These are phyloP conservation scores for Meghimatium bilineatum DNA, from an alignment of 2,888 invertebrate genomes.

Conservation along the genomic window DNA sequence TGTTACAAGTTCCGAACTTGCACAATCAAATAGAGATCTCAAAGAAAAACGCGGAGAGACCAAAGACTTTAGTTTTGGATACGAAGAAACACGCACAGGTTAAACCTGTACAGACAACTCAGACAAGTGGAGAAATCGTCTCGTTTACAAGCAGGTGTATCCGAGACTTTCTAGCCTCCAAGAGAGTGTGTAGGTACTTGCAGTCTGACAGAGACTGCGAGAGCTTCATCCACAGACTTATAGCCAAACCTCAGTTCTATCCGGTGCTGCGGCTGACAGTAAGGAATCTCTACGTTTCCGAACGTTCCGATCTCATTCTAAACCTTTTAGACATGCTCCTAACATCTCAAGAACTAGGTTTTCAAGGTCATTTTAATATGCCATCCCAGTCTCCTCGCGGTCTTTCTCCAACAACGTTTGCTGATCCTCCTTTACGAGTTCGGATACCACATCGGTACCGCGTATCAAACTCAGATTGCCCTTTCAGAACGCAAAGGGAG, in stretches of 20 bases:
- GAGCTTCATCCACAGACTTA: conserved; percentile 48
- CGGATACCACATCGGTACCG: conserved; percentile 38
- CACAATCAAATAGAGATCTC: neutral
- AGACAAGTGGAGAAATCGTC: conserved; percentile 45
- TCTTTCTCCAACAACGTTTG: conserved; percentile 27
- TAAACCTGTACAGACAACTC: conserved; percentile 15
- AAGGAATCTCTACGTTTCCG: conserved; percentile 39
- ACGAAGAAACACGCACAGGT: conserved; percentile 3
- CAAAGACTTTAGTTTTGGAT: conserved; percentile 31
- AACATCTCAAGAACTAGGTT: conserved; percentile 31
- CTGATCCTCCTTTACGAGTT: conserved; percentile 25
- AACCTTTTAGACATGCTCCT: conserved; percentile 51
- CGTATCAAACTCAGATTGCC: conserved; percentile 42
- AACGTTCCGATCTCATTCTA: conserved; percentile 46
- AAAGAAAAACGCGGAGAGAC: conserved; percentile 38
- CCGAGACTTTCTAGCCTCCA: conserved; percentile 55
- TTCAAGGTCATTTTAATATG: conserved; percentile 24
- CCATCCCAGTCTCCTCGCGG: conserved; percentile 33
- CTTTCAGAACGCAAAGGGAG: conserved; percentile 39
- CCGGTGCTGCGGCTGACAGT: conserved; percentile 51
- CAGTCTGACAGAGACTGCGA: conserved; percentile 52
- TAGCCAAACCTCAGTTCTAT: conserved; percentile 52
- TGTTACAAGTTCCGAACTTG: conserved; percentile 33
- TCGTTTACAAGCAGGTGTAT: conserved; percentile 55
- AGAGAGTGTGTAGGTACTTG: conserved; percentile 54